A percentile compares a stretch with the other conserved stretches of the same genome.
Evolutionary conservation across 2,888 invertebrate genomes (phyloP).

Genomic region (Axea sp.): DNA sequence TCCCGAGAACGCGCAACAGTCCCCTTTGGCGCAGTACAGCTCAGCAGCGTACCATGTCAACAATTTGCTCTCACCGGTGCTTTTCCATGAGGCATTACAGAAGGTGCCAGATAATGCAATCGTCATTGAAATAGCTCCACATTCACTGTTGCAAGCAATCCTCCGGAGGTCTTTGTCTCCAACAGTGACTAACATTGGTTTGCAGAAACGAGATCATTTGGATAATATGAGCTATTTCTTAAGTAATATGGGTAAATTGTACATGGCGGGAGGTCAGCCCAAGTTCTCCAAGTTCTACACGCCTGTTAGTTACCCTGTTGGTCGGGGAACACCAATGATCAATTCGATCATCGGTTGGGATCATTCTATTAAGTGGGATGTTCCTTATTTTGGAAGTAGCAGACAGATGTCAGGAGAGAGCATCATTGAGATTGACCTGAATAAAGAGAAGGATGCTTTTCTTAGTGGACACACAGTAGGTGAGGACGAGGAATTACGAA

Average conservation of each 20-base stretch:
- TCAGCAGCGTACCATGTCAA: constrained; percentile 97
- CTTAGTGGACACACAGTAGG: constrained; percentile 90
- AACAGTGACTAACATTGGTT: constrained; percentile 88
- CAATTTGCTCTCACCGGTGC: constrained; percentile 95
- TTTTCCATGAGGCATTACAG: constrained; percentile 93
- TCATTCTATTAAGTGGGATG: constrained; percentile 92
- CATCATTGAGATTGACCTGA: constrained; percentile 88
- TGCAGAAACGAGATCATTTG: constrained; percentile 90
- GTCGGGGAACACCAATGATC: constrained; percentile 94
- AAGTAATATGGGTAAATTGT: constrained; percentile 90
- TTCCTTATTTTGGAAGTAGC: constrained; percentile 86
- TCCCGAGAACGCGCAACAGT: constrained; percentile 90
- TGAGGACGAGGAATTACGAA: too few relatives aligned
- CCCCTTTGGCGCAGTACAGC: constrained; percentile 88
- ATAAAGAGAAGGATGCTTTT: constrained; percentile 87
- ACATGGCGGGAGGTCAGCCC: constrained; percentile 89
- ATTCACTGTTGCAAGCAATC: constrained; percentile 95
- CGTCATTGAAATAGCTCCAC: constrained; percentile 96
- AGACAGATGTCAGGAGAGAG: constrained; percentile 86
- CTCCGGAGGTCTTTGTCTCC: constrained; percentile 90
- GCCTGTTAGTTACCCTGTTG: constrained; percentile 90
- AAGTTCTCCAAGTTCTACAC: constrained; percentile 87
- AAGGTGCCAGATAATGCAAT: constrained; percentile 93
- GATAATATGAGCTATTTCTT: constrained; percentile 89
- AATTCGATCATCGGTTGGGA: constrained; percentile 95